Conservation (phyloP, 2,113 vertebrate species). For the Lasiurus cinereus region DNA sequence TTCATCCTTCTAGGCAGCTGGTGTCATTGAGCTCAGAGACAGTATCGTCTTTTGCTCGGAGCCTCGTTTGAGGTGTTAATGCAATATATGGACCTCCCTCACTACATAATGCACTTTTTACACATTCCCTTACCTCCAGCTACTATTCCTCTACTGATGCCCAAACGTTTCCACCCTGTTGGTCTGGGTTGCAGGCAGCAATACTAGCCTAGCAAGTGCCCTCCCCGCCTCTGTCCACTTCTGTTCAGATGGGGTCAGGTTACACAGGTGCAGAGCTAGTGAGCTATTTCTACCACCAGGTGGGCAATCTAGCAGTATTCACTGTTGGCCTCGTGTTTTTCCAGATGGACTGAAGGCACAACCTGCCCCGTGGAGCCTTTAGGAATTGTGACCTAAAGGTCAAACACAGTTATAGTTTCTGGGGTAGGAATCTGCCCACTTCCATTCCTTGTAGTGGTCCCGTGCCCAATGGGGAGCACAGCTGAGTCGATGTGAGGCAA, state of each 20-base stretch:
- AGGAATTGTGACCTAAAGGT: background rate
- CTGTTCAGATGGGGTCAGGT: background rate
- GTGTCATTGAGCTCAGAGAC: background rate
- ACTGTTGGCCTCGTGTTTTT: background rate
- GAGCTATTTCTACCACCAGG: too few relatives aligned
- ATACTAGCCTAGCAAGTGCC: background rate
- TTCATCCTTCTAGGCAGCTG: background rate
- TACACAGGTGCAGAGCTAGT: background rate
- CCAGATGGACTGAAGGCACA: background rate
- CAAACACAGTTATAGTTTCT: background rate
- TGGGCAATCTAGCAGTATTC: background rate
- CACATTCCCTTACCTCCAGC: background rate
- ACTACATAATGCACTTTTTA: background rate
- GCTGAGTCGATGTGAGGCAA: background rate
- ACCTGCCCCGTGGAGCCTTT: background rate
- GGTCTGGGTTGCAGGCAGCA: background rate
- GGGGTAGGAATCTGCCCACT: background rate
- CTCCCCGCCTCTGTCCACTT: background rate
- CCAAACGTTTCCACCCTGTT: background rate
- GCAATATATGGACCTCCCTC: background rate
- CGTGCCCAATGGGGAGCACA: background rate
- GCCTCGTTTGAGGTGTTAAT: background rate
- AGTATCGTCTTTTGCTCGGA: background rate
- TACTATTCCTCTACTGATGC: background rate
- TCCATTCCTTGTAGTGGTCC: background rate